These are phyloP conservation scores for Synaphobranchus kaupii DNA, from an alignment of 2,797 vertebrate species.

Conservation along the genomic window DNA sequence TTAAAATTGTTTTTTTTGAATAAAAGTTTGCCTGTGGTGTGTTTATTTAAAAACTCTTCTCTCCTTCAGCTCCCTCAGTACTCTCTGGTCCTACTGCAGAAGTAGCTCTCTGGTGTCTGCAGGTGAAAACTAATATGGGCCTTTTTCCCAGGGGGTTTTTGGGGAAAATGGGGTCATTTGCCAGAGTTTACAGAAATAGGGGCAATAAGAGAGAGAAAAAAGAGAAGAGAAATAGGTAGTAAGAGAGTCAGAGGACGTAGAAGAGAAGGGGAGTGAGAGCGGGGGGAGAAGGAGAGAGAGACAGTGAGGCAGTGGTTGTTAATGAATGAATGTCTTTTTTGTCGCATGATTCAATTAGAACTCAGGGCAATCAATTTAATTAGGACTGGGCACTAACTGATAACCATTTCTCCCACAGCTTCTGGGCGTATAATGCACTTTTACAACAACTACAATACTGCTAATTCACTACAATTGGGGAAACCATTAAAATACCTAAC, in stretches of 20 bases:
- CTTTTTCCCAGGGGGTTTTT: neutral
- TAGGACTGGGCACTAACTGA: neutral
- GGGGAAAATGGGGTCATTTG: slow-evolving; percentile 33
- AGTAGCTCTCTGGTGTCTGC: slow-evolving; percentile 14
- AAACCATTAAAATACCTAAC: neutral
- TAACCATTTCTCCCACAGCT: neutral
- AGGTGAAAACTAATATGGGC: slow-evolving; percentile 20
- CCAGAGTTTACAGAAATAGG: slow-evolving; percentile 17
- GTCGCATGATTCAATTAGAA: neutral
- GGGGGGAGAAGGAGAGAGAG: neutral
- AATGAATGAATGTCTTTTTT: neutral
- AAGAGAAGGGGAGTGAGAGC: neutral
- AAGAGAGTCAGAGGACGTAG: neutral
- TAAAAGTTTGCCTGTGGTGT: neutral
- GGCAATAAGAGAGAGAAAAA: slow-evolving; percentile 16
- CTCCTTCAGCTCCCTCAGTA: neutral
- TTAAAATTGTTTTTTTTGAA: neutral
- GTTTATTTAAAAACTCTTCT: slow-evolving; percentile 20
- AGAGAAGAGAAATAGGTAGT: neutral
- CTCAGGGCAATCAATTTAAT: neutral
- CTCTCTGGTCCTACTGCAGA: neutral
- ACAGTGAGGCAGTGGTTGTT: neutral
- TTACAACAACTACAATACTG: neutral
- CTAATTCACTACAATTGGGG: neutral
- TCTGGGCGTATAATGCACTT: neutral